Conservation (phyloP, 1,140 invertebrate genomes). For the Rhyzopertha dominica region DNA sequence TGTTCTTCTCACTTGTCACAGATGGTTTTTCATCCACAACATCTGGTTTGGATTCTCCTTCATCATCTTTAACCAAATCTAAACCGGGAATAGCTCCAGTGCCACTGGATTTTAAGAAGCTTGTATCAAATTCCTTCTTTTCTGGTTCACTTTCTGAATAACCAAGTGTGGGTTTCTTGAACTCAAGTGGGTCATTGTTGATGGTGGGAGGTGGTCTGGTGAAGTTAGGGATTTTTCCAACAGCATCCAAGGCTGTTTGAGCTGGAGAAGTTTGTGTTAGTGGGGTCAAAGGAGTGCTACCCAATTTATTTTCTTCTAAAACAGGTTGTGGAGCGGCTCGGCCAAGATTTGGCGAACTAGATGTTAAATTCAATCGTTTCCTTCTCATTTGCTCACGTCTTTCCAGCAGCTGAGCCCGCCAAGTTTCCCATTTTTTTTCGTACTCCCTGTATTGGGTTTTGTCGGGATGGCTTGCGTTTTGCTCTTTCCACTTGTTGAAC, state of each 20-base stretch:
- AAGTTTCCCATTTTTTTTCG: constrained; percentile 76
- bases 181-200: constrained; percentile 33
- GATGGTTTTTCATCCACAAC: constrained; percentile 31
- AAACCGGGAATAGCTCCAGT: constrained; percentile 58
- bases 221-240: constrained; percentile 10
- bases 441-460: constrained; percentile 76
- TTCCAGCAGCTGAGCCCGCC: constrained; percentile 69
- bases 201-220: constrained; percentile 32
- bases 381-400: constrained; percentile 72
- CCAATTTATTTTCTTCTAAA: no score
- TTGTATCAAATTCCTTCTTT: constrained; percentile 6
- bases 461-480: constrained; percentile 80
- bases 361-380: constrained; percentile 50
- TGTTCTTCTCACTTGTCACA: constrained; percentile 19
- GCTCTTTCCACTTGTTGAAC: constrained; percentile 77
- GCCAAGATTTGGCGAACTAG: constrained; percentile 14
- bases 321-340: no score
- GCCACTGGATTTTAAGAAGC: constrained; percentile 24
- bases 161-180: constrained; percentile 20
- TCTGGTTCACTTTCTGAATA: constrained; percentile 8
- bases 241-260: background rate
- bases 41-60: constrained; percentile 27
- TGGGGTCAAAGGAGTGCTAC: no score
- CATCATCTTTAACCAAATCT: constrained; percentile 52
- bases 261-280: background rate